Evolutionary conservation across 2,113 vertebrate genomes (phyloP).

Genomic region (Lamprotornis superbus): DNA sequence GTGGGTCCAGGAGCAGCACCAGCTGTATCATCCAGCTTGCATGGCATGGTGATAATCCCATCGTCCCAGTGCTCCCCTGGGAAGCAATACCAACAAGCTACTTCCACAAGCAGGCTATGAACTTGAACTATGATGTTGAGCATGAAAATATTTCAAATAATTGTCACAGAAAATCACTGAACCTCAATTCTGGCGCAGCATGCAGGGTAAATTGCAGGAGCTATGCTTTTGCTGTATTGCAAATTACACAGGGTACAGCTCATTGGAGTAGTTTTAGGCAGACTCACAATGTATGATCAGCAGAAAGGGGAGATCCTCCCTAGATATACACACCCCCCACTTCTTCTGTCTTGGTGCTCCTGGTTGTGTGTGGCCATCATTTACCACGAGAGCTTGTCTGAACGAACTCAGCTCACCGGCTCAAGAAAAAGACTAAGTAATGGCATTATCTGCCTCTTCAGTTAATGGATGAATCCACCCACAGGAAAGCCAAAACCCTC

Average conservation of each 20-base stretch:
- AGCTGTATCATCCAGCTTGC: not conserved
- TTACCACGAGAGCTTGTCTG: not conserved
- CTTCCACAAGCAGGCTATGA: not conserved
- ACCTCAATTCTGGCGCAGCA: not conserved
- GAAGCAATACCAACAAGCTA: not conserved
- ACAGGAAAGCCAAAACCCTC: not conserved
- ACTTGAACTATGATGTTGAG: not conserved
- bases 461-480: not conserved
- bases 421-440: not conserved
- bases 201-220: not conserved
- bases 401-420: not conserved
- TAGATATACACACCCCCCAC: fast-evolving
- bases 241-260: not conserved
- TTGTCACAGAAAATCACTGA: not conserved
- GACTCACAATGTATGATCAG: not conserved
- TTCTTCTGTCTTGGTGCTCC: not conserved
- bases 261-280: not conserved
- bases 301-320: not conserved
- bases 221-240: not conserved
- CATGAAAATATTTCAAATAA: slow-evolving; percentile 7
- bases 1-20: not conserved
- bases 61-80: not conserved
- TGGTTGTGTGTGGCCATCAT: not conserved
- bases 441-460: not conserved
- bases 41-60: fast-evolving